Evolutionary conservation across 2,888 invertebrate species (phyloP), one percentile per base, ranked within the genome.

Genomic region (Pemphredon lugubris): DNA sequence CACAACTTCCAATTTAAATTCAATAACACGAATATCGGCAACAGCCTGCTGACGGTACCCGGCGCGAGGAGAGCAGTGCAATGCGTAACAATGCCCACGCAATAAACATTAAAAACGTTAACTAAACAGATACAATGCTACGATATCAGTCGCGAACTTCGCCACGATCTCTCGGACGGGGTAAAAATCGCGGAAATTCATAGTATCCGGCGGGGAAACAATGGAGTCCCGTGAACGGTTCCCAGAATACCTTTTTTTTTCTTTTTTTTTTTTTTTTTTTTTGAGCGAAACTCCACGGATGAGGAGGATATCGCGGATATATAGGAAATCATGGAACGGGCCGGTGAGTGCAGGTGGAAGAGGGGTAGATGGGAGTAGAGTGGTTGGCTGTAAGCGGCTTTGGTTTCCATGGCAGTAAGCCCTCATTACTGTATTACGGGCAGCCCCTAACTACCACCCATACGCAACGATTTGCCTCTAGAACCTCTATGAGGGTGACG

Each of bases 351-450:
- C 51, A 53, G 50, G 55, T 14, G 64, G 64, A 55, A 42, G 75
- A 68, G 79, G 71, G 80, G 74, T 67, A 75, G 78, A 73, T 77
- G 74, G 74, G 76, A 75, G 82, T 75, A 80, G 88, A 89, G 88
- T 86, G 89, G 89, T 88, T 85, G 89, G 86, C 86, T 86, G 84
- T 89, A 89, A 89, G 89, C 89, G 86, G 89, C 88, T 89, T 89
- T 89, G 88, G 89, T 89, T 89, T 88, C 89, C 89, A 89, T 89
- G 89, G 89, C 89, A 89, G 89, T 89, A 89, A 89, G 88, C 88
- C 87, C 88, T 89, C 89, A 89, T 89, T 89, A 89, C 88, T 89
- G 89, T 86, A 89, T 89, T 89, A 89, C 88, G 86, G 87, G 84
- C 83, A 85, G 85, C 87, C 88, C 84, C 87, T 84, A 87, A 88